Evolutionary conservation across 2,888 invertebrate genomes (phyloP), one percentile per base, ranked within the genome.

Genomic region (Amphipyra berbera): DNA sequence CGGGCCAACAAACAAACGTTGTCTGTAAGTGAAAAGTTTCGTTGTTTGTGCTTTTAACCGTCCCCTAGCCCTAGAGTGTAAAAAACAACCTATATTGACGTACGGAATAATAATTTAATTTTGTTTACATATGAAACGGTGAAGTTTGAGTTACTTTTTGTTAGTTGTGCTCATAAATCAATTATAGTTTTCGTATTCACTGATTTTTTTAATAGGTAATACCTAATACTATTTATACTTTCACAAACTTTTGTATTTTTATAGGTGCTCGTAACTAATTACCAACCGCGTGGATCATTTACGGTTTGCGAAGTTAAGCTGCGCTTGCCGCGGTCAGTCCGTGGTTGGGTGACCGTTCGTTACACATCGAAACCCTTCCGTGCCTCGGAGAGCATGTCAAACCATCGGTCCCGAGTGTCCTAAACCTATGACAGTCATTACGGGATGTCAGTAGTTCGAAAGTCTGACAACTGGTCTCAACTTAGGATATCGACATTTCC

Each of bases 21-120:
- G 69, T 65, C 80, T 75, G 81, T 88, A 87, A 90, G 90, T 90
- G 87, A 84, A 89, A 91, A 90, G 90, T 90, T 90, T 48, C 71
- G 80, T 75, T 86, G 86, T 88, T 88, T 87, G 82, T 76, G 84
- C 84, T 88, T 85, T 83, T 82, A 85, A 80, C 82, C 76, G 73
- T 77, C 78, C 77, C 6, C 7, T 21, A 21, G 6, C 30, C 61
- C 76, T 50, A 14, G 69, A 55, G 73, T 69, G 46, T 56, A 75
- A 81, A 83, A 85, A 85, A 84, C 62, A 82, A 70, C 80, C 61
- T 73, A 80, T 82, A 82, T 81, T 74, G 79, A 79, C 74, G 73
- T 72, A 78, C 72, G 55, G 75, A 79, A 80, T 79, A 78, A 83
- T 85, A 84, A 83, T 88, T 85, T 84, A 83, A 86, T 84, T 85